Conservation (phyloP, 1,140 invertebrate genomes). For the Homarus americanus region DNA sequence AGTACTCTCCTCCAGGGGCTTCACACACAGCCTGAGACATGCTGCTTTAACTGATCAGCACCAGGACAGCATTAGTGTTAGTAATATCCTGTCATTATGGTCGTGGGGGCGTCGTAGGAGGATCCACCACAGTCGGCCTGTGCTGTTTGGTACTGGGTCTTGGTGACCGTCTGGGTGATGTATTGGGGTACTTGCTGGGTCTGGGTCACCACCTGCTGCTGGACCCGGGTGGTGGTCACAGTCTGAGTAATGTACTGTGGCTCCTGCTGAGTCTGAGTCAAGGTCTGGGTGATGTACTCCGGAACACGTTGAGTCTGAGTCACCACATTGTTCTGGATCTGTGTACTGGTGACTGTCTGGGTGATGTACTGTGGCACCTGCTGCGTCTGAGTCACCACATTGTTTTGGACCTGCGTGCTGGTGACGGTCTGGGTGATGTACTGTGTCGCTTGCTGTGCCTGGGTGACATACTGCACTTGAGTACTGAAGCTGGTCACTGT, state of each 20-base stretch:
- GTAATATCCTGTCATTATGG: conserved; percentile 59
- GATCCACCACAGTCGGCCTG: neutral
- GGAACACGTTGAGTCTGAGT: conserved; percentile 51
- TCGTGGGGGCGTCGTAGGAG: neutral
- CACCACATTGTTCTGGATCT: conserved; percentile 33
- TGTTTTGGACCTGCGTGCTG: neutral
- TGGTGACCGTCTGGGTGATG: conserved; percentile 53
- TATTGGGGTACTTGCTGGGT: conserved; percentile 44
- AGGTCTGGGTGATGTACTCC: conserved; percentile 60
- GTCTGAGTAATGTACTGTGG: conserved; percentile 52
- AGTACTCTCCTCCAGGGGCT: too few relatives aligned
- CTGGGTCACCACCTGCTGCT: conserved; percentile 40
- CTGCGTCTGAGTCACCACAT: conserved; percentile 54
- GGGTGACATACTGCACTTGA: conserved; percentile 48
- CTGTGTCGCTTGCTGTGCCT: conserved; percentile 59
- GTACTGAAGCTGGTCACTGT: conserved; percentile 48
- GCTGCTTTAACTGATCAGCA: neutral
- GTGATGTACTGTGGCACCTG: conserved; percentile 56
- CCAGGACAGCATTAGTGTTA: too few relatives aligned
- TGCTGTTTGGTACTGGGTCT: neutral
- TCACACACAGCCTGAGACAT: too few relatives aligned
- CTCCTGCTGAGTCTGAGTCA: neutral
- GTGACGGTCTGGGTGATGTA: conserved; percentile 59
- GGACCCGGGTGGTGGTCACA: conserved; percentile 19
- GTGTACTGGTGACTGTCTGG: conserved; percentile 49